Percentiles rank a stretch among this genome's conserved stretches.
These are phyloP conservation scores for Hypanus sabinus DNA, from an alignment of 2,113 vertebrate genomes.

Conservation along the genomic window DNA sequence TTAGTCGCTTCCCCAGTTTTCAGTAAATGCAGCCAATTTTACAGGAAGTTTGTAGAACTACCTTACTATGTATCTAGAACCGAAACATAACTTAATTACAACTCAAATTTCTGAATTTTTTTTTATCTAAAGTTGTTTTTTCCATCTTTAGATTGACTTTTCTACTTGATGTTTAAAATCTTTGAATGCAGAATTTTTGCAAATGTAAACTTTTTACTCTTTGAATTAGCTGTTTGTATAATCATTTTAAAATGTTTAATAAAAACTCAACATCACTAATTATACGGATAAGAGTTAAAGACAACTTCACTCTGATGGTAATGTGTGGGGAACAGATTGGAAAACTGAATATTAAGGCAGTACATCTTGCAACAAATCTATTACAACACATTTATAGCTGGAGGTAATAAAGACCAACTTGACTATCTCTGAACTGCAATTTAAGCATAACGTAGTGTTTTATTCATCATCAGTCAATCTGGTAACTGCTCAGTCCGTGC, in stretches of 20 bases:
- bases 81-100: not conserved
- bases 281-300: not conserved
- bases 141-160: not conserved
- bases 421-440: not conserved
- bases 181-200: not conserved
- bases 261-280: not conserved
- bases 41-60: not conserved
- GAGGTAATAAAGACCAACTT: not conserved
- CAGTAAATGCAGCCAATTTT: not conserved
- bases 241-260: constrained; percentile 21
- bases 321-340: not conserved
- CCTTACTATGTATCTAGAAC: not conserved
- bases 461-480: too few species aligned
- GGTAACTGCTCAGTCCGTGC: too few species aligned
- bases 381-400: too few species aligned
- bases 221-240: constrained; percentile 23
- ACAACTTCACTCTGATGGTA: not conserved
- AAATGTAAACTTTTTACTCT: constrained; percentile 35
- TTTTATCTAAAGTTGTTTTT: not conserved
- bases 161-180: not conserved
- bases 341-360: not conserved
- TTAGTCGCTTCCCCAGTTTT: not conserved
- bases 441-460: too few species aligned
- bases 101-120: not conserved
- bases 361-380: not conserved